Evolutionary conservation across 1,140 invertebrate species (phyloP), one percentile per base, ranked within the genome.

Genomic region (Cydia splendana): DNA sequence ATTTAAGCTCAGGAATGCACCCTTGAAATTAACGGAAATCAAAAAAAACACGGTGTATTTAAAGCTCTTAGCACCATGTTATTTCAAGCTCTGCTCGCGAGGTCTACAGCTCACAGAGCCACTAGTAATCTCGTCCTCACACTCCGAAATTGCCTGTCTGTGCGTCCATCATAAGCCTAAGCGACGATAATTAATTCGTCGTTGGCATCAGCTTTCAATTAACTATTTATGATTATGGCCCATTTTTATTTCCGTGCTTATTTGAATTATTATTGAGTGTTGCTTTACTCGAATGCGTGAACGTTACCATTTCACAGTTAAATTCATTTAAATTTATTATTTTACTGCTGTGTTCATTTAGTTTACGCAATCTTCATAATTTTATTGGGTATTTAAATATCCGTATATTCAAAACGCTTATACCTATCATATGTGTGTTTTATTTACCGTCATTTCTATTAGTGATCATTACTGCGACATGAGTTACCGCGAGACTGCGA

Each of bases 81-180:
- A n/a, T n/a, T n/a, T n/a, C n/a, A n/a, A n/a, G n/a, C n/a, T n/a
- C n/a, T n/a, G n/a, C n/a, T n/a, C n/a, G n/a, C n/a, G n/a, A n/a
- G n/a, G n/a, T n/a, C n/a, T n/a, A n/a, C n/a, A n/a, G n/a, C n/a
- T n/a, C n/a, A n/a, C n/a, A n/a, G n/a, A n/a, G n/a, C n/a, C n/a
- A n/a, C n/a, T n/a, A n/a, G n/a, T 88, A 87, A 88, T 88, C 82
- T 87, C 81, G 81, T 88, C 87, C 82, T 84, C 82, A 87, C 82
- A 85, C 83, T 81, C 80, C 82, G 81, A 87, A 88, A 87, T 78
- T 81, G 78, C 84, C 78, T 81, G 82, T 83, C 83, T 78, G 79
- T 78, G 74, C 76, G 53, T 78, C 81, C 71, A 84, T 84, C 80
- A 76, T 77, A 71, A 77, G 67, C 75, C 79, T 84, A 82, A 86